Percentiles rank a stretch among this genome's conserved stretches.
Conservation (phyloP, 2,797 vertebrate species). For the Hydrolagus colliei region DNA sequence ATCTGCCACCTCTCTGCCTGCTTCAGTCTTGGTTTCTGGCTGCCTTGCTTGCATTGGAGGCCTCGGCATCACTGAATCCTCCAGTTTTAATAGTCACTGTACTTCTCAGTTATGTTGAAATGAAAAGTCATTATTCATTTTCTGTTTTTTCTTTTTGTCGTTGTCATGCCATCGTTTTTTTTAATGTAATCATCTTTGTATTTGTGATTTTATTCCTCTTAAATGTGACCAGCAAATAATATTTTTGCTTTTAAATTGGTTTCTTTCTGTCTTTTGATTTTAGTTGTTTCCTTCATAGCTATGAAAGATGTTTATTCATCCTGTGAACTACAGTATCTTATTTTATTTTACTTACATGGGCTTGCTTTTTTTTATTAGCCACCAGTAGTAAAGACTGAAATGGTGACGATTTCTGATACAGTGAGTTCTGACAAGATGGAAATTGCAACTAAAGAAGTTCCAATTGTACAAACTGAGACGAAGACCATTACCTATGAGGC, state of each 20-base stretch:
- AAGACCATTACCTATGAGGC: conserved; percentile 99
- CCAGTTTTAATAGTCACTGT: conserved; percentile 28
- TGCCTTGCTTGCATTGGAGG: conserved; percentile 44
- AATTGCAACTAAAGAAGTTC: conserved; percentile 97
- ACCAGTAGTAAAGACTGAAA: conserved; percentile 98
- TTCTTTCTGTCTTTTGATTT: background rate
- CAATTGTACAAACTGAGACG: conserved; percentile 98
- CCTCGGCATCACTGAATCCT: conserved; percentile 40
- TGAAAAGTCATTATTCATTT: background rate
- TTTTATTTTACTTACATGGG: conserved; percentile 35
- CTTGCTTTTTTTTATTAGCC: conserved; percentile 63
- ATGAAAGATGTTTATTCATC: background rate
- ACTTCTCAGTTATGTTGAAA: background rate
- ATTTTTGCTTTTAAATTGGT: background rate
- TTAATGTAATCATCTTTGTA: conserved; percentile 35
- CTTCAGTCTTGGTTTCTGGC: conserved; percentile 47
- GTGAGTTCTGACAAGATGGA: conserved; percentile 89
- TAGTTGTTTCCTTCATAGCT: background rate
- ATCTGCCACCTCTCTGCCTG: conserved; percentile 47
- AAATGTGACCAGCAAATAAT: background rate
- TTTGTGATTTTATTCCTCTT: conserved; percentile 36
- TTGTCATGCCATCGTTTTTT: conserved; percentile 21
- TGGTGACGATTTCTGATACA: conserved; percentile 96
- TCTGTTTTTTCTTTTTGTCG: conserved; percentile 31
- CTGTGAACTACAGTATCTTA: background rate